Base-by-base conservation (phyloP, 2,113 vertebrate genomes). In the Onychostoma macrolepis region DNA sequence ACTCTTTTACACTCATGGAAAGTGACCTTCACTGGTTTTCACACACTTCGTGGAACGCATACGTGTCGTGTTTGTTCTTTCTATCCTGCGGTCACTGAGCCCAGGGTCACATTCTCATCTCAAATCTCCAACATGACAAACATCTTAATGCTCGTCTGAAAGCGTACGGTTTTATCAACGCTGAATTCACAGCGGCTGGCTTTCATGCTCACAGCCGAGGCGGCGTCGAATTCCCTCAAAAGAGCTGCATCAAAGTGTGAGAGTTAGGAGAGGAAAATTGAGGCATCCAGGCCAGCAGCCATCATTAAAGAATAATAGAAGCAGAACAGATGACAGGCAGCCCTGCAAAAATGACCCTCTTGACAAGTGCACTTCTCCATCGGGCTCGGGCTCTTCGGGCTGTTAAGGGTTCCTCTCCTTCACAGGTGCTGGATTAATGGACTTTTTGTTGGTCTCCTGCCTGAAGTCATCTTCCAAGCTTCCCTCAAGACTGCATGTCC, bases 291-390 rank as follows among this genome's bases (percentile, higher is more conserved):
- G 38, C 41, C 58, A 80, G 19, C 19, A 15, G 19, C 56, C 19
- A 9, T 80, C 63, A 85, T 87, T 83, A 75, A 69, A 79, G 33
- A 88, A 77, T 58, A 79, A 79, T 11, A 74, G 76, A 28, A 43
- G 33, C 26, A 38, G 19, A 61, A 26, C 12, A 41, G 78, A 63
- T 63, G 78, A 61, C 78, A 36, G 48, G 48, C 58, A 63, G 72
- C 69, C 26, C 13, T 38, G 71, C 30, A 48, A n/a, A 53, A 87
- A 77, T 5, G n/a, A 76, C 19, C 63, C 76, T 48, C 83, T 85
- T 75, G 65, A 74, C 58, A 61, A 79, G 24, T 21, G 43, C 33
- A 58, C 61, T 77, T 84, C 78, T 79, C 33, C 87, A 84, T 61
- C 85, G 74, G 63, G 75, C 33, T 50, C 21, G 69, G 45, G 87